phyloP scores from a whole-genome alignment of 2,113 vertebrate genomes.

The Phaetusa simplex region DNA sequence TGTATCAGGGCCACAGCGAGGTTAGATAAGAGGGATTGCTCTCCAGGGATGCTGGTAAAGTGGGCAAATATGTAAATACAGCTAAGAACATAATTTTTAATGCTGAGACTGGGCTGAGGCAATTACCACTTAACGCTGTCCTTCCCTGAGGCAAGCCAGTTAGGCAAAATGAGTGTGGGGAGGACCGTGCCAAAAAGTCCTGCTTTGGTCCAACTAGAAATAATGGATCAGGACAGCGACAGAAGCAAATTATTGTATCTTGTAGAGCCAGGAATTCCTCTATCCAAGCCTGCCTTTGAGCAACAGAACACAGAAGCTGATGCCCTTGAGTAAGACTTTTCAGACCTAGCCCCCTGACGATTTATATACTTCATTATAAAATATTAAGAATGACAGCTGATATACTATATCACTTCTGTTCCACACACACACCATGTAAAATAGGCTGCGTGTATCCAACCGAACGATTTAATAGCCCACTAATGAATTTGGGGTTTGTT shows the following conservation, averaged over 20 bases:
- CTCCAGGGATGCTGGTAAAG: constrained; percentile 27
- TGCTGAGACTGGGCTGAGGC: background rate
- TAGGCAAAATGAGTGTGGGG: background rate
- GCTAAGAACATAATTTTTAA: constrained; percentile 31
- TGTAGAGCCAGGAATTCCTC: background rate
- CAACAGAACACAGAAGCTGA: background rate
- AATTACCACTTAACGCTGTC: background rate
- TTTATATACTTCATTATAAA: background rate
- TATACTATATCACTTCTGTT: background rate
- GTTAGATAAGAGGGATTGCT: constrained; percentile 58
- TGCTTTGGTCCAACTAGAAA: background rate
- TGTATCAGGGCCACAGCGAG: constrained; percentile 31
- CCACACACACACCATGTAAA: background rate
- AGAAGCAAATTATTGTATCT: background rate
- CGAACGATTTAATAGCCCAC: background rate
- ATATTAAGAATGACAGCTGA: background rate
- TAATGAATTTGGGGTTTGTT: background rate
- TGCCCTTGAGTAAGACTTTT: background rate
- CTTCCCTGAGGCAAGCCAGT: background rate
- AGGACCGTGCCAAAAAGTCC: background rate
- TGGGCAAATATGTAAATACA: constrained; percentile 24
- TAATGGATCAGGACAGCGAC: background rate
- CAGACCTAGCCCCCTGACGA: background rate
- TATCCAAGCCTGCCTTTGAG: background rate
- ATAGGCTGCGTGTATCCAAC: background rate